Evolutionary conservation across 2,797 vertebrate genomes (phyloP).

Genomic region (Galago senegalensis): DNA sequence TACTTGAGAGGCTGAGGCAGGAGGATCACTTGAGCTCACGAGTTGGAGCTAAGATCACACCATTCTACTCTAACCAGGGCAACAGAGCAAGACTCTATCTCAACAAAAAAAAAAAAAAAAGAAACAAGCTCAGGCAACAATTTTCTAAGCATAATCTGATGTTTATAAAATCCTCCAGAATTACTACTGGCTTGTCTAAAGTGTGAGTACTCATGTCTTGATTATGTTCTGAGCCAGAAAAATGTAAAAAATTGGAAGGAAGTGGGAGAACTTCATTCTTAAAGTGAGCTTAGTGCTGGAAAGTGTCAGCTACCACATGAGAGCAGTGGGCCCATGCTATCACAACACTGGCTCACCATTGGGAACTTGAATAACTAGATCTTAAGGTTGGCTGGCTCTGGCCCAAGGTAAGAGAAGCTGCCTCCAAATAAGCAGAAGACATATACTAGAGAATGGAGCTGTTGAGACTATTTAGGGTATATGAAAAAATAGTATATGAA

Average conservation of each 20-base stretch:
- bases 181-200: not conserved
- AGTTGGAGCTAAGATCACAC: not conserved
- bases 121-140: not conserved
- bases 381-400: not conserved
- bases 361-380: not conserved
- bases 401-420: not conserved
- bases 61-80: not conserved
- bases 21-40: not conserved
- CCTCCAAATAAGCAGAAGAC: not conserved
- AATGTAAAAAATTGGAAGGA: not conserved
- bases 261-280: not conserved
- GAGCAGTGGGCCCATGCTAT: not conserved
- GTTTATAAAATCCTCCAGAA: not conserved
- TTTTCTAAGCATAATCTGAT: constrained; percentile 13
- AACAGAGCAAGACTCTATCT: not conserved
- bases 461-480: not conserved
- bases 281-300: not conserved
- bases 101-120: not conserved
- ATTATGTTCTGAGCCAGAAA: not conserved
- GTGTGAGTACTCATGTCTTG: not conserved
- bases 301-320: not conserved
- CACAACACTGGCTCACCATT: not conserved
- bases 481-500: not conserved
- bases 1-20: not conserved
- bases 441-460: not conserved